A percentile compares a stretch with the other conserved stretches of the same genome.
Evolutionary conservation across 1,140 invertebrate genomes (phyloP).

Genomic region (Megathymus violae): DNA sequence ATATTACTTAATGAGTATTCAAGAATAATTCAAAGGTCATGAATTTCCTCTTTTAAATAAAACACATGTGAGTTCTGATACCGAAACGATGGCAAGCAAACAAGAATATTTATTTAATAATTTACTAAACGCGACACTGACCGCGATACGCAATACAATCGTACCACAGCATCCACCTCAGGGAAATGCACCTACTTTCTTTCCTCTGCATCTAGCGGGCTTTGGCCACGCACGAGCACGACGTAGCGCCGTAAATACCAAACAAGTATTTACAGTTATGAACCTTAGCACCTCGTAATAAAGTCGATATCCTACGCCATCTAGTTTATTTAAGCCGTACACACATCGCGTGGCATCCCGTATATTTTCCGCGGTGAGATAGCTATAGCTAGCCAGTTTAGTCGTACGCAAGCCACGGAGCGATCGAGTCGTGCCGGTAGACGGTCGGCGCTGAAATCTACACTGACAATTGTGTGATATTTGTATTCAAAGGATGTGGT

Average conservation of each 20-base stretch:
- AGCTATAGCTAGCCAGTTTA: conserved; percentile 46
- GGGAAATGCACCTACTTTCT: conserved; percentile 78
- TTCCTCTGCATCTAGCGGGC: conserved; percentile 67
- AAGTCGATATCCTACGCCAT: conserved; percentile 35
- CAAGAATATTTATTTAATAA: conserved; percentile 28
- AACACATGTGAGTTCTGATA: too few relatives aligned
- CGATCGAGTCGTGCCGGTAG: conserved; percentile 42
- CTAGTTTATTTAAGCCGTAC: conserved; percentile 45
- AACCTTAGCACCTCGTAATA: conserved; percentile 11
- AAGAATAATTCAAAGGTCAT: too few relatives aligned
- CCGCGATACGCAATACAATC: conserved; percentile 49
- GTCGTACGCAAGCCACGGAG: conserved; percentile 57
- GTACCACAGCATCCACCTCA: conserved; percentile 63
- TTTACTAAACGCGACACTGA: conserved; percentile 58
- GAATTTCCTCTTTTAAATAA: too few relatives aligned
- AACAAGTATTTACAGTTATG: conserved; percentile 1
- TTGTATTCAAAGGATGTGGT: conserved; percentile 64
- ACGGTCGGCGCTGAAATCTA: conserved; percentile 21
- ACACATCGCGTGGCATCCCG: conserved; percentile 46
- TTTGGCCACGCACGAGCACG: conserved; percentile 42
- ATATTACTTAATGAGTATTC: too few relatives aligned
- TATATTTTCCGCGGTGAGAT: conserved; percentile 53
- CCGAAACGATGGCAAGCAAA: conserved; percentile 1
- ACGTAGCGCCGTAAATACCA: conserved; percentile 43
- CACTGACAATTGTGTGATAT: conserved; percentile 39